Evolutionary conservation across 2,113 vertebrate genomes (phyloP).

Genomic region (Lepus europaeus): DNA sequence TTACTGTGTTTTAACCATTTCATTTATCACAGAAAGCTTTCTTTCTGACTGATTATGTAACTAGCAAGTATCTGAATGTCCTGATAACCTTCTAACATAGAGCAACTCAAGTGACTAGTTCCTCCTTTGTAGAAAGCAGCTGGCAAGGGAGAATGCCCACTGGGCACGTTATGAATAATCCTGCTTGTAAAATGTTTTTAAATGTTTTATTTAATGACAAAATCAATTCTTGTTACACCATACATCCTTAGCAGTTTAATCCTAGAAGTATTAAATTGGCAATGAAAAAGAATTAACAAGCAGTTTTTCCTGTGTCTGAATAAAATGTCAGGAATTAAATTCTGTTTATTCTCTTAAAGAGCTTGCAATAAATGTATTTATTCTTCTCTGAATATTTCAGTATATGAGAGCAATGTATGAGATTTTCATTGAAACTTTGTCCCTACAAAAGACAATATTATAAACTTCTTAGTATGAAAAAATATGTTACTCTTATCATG

Average conservation of each 20-base stretch:
- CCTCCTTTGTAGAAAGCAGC: neutral
- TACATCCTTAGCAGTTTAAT: neutral
- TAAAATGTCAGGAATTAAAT: constrained; percentile 63
- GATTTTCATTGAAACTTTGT: constrained; percentile 51
- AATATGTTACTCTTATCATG: neutral
- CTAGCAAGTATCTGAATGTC: neutral
- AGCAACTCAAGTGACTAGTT: neutral
- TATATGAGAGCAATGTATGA: neutral
- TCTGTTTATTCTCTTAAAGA: constrained; percentile 46
- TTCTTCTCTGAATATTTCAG: constrained; percentile 49
- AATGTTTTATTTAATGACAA: constrained; percentile 30
- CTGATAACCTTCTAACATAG: neutral
- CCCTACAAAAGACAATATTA: constrained; percentile 36
- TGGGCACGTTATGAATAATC: constrained; percentile 37
- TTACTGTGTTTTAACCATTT: neutral
- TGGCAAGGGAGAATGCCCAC: neutral
- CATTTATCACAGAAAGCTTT: constrained; percentile 21
- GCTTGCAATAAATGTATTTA: neutral
- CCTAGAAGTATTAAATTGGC: constrained; percentile 46
- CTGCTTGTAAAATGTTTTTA: constrained; percentile 49
- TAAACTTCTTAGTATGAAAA: constrained; percentile 22
- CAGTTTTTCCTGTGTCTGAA: constrained; percentile 47
- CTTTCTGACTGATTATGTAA: neutral
- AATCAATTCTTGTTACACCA: neutral
- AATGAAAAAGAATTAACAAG: constrained; percentile 53